These are phyloP conservation scores for Rhombomys opimus DNA, from an alignment of 2,113 vertebrate genomes.

Conservation along the genomic window DNA sequence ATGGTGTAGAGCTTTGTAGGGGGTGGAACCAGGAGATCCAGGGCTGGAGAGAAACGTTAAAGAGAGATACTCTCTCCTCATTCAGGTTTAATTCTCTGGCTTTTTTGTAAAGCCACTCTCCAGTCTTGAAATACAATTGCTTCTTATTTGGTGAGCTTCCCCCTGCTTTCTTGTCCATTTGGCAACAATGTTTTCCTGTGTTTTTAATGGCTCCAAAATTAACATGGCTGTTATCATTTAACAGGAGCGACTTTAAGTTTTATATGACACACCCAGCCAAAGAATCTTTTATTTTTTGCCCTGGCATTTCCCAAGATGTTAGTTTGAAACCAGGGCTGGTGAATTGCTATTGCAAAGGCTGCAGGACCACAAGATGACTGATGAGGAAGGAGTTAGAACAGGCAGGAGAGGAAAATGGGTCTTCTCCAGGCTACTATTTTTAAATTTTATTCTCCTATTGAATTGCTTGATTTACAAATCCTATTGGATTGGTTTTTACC, in stretches of 20 bases:
- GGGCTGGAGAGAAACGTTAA: constrained; percentile 10
- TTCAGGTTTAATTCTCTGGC: constrained; percentile 53
- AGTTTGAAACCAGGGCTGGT: constrained; percentile 56
- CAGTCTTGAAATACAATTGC: constrained; percentile 71
- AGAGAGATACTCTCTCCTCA: constrained; percentile 34
- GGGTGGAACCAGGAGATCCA: constrained; percentile 21
- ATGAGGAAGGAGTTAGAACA: background rate
- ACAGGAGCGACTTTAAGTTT: constrained; percentile 76
- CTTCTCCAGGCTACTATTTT: constrained; percentile 64
- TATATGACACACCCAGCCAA: constrained; percentile 64
- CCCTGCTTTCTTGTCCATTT: constrained; percentile 40
- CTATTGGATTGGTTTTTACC: constrained; percentile 68
- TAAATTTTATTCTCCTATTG: constrained; percentile 66
- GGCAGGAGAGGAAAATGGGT: background rate
- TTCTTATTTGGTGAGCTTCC: constrained; percentile 69
- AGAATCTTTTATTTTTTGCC: constrained; percentile 69
- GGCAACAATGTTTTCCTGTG: constrained; percentile 71
- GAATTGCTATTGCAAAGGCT: constrained; percentile 34
- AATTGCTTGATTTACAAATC: constrained; percentile 71
- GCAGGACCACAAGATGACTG: background rate
- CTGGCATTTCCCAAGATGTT: constrained; percentile 50
- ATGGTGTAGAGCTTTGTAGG: constrained; percentile 54
- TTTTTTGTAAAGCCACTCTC: constrained; percentile 17
- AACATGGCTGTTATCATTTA: constrained; percentile 74
- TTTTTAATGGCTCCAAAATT: constrained; percentile 78